Percentiles rank a stretch among this genome's conserved stretches.
Conservation (phyloP, 2,888 invertebrate genomes). For the Exephanes ischioxanthus region DNA sequence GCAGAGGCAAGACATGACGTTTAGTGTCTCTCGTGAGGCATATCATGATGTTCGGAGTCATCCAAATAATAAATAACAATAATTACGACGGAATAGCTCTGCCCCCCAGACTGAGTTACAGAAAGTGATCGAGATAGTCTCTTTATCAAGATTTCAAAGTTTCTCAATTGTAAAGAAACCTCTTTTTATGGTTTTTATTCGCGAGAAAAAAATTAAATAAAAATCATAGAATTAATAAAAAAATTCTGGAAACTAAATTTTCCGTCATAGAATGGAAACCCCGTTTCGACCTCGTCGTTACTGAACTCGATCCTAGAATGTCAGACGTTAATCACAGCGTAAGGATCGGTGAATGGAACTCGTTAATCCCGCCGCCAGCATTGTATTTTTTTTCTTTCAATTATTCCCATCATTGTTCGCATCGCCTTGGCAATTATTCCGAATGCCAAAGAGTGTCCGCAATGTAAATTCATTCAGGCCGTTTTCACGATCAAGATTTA, state of each 20-base stretch:
- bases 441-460: conserved; percentile 29
- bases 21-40: not conserved
- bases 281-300: not conserved
- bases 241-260: not conserved
- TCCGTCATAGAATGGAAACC: not conserved
- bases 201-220: too few relatives aligned
- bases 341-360: conserved; percentile 55
- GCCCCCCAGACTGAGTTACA: not conserved
- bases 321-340: conserved; percentile 6
- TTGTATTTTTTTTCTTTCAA: conserved; percentile 11
- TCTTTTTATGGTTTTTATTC: not conserved
- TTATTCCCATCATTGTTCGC: conserved; percentile 48
- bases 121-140: not conserved
- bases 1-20: conserved; percentile 8
- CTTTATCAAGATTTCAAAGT: not conserved
- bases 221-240: not conserved
- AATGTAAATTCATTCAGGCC: conserved; percentile 12
- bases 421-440: conserved; percentile 16
- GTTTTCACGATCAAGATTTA: not conserved
- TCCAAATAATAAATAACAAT: conserved; percentile 5
- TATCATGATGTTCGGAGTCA: not conserved
- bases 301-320: conserved; percentile 16
- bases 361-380: conserved; percentile 42
- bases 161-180: not conserved
- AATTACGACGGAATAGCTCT: conserved; percentile 1